Percentiles rank a stretch among this genome's conserved stretches.
Conservation (phyloP, 2,113 vertebrate genomes). For the Amia ocellicauda region DNA sequence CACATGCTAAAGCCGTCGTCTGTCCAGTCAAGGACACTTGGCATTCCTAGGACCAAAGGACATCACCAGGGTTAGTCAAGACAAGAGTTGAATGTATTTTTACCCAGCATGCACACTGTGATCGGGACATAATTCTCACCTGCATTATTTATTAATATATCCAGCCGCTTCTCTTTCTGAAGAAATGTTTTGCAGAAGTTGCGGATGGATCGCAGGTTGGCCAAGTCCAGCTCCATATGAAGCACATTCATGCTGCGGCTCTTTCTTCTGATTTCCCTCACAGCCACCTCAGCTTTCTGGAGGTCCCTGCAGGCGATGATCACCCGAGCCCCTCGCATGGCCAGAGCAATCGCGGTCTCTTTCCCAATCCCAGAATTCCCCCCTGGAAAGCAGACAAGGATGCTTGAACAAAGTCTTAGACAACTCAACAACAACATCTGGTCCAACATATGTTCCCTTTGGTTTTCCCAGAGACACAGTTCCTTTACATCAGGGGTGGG, state of each 20-base stretch:
- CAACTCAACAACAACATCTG: too few species aligned
- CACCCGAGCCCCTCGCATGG: constrained; percentile 64
- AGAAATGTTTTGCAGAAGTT: constrained; percentile 64
- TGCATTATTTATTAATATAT: constrained; percentile 71
- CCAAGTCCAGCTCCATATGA: constrained; percentile 65
- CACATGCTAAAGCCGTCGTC: constrained; percentile 73
- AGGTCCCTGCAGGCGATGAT: constrained; percentile 61
- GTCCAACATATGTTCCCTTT: too few species aligned
- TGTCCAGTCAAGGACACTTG: constrained; percentile 69
- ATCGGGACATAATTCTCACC: constrained; percentile 40
- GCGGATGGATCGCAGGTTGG: constrained; percentile 61
- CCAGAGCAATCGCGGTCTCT: constrained; percentile 65
- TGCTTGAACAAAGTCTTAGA: too few species aligned
- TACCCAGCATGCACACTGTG: neutral
- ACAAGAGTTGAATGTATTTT: too few species aligned
- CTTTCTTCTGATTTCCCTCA: constrained; percentile 60
- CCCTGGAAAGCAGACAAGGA: constrained; percentile 39
- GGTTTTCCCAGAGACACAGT: too few species aligned
- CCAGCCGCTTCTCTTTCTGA: constrained; percentile 65
- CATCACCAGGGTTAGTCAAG: too few species aligned
- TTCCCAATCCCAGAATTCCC: constrained; percentile 68
- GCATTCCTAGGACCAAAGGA: constrained; percentile 51
- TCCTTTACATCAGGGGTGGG: too few species aligned
- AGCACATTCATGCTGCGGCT: constrained; percentile 59
- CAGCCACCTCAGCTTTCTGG: constrained; percentile 55